These are phyloP conservation scores for Crocuta crocuta DNA, from an alignment of 2,113 vertebrate species.

Conservation along the genomic window DNA sequence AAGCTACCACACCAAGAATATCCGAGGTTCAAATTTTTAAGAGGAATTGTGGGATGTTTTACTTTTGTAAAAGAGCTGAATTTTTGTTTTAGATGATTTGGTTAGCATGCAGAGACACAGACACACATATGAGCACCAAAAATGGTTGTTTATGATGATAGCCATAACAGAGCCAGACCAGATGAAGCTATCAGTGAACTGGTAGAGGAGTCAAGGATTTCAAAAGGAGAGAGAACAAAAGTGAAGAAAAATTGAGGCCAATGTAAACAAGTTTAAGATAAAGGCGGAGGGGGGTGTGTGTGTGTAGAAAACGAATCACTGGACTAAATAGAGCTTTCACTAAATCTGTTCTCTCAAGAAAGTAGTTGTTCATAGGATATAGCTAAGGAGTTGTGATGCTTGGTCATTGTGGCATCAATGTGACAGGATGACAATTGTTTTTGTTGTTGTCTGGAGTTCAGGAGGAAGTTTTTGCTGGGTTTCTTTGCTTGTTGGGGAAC, in stretches of 20 bases:
- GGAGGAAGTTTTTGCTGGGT: not conserved
- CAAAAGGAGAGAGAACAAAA: not conserved
- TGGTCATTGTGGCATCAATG: not conserved
- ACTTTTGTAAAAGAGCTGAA: not conserved
- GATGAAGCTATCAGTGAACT: not conserved
- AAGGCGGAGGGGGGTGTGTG: not conserved
- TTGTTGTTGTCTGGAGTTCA: not conserved
- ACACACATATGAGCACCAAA: not conserved
- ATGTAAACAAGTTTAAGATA: not conserved
- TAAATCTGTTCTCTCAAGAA: not conserved
- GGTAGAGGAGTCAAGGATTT: not conserved
- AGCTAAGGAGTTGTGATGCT: not conserved
- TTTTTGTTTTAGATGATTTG: not conserved
- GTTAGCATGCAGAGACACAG: not conserved
- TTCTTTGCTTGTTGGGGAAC: not conserved
- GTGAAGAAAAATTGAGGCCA: not conserved
- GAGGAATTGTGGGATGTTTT: constrained; percentile 14
- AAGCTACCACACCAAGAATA: not conserved
- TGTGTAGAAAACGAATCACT: not conserved
- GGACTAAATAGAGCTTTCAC: not conserved
- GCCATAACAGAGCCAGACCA: not conserved
- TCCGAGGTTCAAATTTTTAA: constrained; percentile 8
- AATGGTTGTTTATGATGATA: not conserved
- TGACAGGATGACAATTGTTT: not conserved
- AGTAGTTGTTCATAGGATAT: not conserved